Evolutionary conservation across 1,140 invertebrate genomes (phyloP), one percentile per base, ranked within the genome.

Genomic region (Megalonaias nervosa): DNA sequence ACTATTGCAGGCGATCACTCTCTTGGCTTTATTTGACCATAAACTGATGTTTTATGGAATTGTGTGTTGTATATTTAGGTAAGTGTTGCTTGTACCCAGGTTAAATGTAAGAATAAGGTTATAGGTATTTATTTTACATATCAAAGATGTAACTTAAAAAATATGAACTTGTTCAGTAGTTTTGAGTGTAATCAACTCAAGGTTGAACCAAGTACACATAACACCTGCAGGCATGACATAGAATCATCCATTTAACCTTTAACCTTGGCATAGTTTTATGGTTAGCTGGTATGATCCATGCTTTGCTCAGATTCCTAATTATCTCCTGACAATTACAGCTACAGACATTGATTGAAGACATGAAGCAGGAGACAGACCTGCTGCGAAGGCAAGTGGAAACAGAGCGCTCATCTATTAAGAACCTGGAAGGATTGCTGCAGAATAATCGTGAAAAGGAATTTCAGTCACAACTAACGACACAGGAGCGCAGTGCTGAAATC

Each of bases 401-500:
- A 13, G 89, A 91, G 82, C 75, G 88, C 19, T 76, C 74, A 16
- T 79, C 82, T 9, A 72, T 87, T 13, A 87, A 89, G 82, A 90
- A 86, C 75, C 83, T 91, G 58, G 91, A 91, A 82, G 80, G 85
- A 66, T 72, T 91, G 3, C 79, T 91, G 58, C 87, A 89, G 76
- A 82, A 81, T 61, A 90, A 85, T 74, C 69, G 91, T 2, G 90
- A 90, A 81, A 91, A 90, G 70, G 91, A 91, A 68, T 91, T 91
- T 84, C 86, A 88, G 69, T 79, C 75, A 19, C 89, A 91, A 75
- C 77, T 91, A 31, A 72, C 84, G 13, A 68, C 83, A 48, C 89
- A 91, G 82, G 91, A 91, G 72, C 88, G 85, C 61, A 84, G 84
- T 56, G 87, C 90, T n/a, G 91, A 91, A 77, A 82, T 90, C 38